These are phyloP conservation scores for Cephalopholis sonnerati DNA, from an alignment of 2,113 vertebrate species.

Conservation along the genomic window DNA sequence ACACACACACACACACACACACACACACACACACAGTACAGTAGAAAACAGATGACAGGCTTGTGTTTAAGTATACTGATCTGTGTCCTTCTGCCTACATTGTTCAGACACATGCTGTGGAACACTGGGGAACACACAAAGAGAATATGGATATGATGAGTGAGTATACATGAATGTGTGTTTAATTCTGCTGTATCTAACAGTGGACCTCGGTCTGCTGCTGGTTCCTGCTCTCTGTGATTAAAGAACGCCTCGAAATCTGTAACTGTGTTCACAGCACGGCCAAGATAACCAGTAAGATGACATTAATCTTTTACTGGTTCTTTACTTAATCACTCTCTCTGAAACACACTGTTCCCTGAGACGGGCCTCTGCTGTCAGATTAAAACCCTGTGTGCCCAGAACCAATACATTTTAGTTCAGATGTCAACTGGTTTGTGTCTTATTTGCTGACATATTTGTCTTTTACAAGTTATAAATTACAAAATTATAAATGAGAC, in stretches of 20 bases:
- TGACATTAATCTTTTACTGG: constrained; percentile 38
- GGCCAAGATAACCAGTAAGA: constrained; percentile 25
- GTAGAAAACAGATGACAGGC: constrained; percentile 10
- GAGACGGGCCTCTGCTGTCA: constrained; percentile 8
- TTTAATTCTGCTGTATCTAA: constrained; percentile 24
- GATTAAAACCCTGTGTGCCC: constrained; percentile 14
- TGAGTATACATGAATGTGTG: constrained; percentile 1
- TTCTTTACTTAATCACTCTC: constrained; percentile 31
- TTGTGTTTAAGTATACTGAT: constrained; percentile 28
- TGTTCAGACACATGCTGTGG: constrained; percentile 10
- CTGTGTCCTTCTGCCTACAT: constrained; percentile 1
- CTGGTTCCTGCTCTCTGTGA: constrained; percentile 23
- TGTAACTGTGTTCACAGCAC: not conserved
- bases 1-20: constrained; percentile 4
- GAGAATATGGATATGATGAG: not conserved
- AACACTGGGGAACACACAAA: not conserved
- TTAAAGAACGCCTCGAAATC: constrained; percentile 27
- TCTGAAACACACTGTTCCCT: not conserved
- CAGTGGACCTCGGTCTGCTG: not conserved
- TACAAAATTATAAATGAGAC: not conserved
- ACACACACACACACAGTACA: not conserved
- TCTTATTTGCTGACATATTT: not conserved
- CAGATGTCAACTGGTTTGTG: not conserved
- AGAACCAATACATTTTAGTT: not conserved
- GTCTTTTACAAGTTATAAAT: not conserved